Conservation (phyloP, 2,113 vertebrate genomes). For the Atrichornis clamosus region DNA sequence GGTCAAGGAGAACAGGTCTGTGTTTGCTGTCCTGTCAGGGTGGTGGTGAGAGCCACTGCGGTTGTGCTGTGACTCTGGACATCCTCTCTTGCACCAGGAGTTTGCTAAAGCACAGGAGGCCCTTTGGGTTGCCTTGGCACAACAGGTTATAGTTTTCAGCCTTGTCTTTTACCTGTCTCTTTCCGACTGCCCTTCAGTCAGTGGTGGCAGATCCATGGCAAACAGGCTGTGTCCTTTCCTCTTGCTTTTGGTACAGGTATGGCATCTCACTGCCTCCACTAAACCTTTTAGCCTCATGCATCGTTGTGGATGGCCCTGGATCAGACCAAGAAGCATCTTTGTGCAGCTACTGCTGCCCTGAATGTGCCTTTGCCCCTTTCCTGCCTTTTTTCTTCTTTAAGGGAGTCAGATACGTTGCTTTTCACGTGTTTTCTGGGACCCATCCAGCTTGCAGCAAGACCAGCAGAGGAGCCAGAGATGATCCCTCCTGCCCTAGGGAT, state of each 20-base stretch:
- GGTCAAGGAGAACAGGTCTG: rapidly evolving
- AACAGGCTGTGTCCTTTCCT: background rate
- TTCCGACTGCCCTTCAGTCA: background rate
- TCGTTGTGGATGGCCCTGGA: background rate
- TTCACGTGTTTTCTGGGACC: background rate
- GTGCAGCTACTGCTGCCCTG: background rate
- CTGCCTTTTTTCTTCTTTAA: background rate
- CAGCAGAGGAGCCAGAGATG: background rate
- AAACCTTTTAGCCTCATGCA: background rate
- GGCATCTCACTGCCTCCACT: background rate
- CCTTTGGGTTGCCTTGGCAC: background rate
- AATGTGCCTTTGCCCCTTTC: background rate
- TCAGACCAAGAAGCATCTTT: background rate
- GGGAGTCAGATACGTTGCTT: rapidly evolving
- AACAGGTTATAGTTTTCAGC: background rate
- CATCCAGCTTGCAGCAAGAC: background rate
- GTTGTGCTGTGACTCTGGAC: background rate
- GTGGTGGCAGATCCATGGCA: rapidly evolving
- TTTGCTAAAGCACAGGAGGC: background rate
- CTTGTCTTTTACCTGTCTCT: background rate
- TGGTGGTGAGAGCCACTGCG: rapidly evolving
- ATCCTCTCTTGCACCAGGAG: background rate
- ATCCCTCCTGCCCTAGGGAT: background rate
- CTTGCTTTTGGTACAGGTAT: background rate
- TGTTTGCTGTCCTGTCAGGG: background rate